Percentiles rank a stretch among this genome's conserved stretches.
Conservation (phyloP, 2,797 vertebrate genomes). For the Babyrousa celebensis region DNA sequence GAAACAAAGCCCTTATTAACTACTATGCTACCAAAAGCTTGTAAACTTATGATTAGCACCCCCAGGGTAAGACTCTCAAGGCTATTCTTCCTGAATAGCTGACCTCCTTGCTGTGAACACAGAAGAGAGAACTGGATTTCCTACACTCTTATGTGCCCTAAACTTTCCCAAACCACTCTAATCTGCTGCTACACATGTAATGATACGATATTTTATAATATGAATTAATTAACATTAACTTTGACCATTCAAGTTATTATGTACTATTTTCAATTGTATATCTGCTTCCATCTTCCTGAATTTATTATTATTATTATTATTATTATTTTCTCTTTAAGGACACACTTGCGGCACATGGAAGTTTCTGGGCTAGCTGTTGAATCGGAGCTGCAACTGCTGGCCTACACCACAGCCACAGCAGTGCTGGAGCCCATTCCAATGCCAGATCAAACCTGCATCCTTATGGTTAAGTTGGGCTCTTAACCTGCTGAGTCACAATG, state of each 20-base stretch:
- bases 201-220: not conserved
- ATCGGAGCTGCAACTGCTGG: too few relatives aligned
- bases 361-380: too few relatives aligned
- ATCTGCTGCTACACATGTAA: not conserved
- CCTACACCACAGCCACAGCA: too few relatives aligned
- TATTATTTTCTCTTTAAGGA: too few relatives aligned
- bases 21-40: not conserved
- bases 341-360: too few relatives aligned
- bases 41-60: not conserved
- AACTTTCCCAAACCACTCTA: not conserved
- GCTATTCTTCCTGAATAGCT: not conserved
- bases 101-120: not conserved
- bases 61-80: not conserved
- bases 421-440: too few relatives aligned
- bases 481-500: too few relatives aligned
- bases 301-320: too few relatives aligned
- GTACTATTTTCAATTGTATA: not conserved
- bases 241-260: conserved; percentile 2
- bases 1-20: not conserved
- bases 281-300: not conserved
- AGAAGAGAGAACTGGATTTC: not conserved
- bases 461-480: too few relatives aligned
- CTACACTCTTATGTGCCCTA: not conserved
- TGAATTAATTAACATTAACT: not conserved
- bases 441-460: too few relatives aligned